phyloP scores from a whole-genome alignment of 1,140 invertebrate species.

The Adoxophyes honmai region DNA sequence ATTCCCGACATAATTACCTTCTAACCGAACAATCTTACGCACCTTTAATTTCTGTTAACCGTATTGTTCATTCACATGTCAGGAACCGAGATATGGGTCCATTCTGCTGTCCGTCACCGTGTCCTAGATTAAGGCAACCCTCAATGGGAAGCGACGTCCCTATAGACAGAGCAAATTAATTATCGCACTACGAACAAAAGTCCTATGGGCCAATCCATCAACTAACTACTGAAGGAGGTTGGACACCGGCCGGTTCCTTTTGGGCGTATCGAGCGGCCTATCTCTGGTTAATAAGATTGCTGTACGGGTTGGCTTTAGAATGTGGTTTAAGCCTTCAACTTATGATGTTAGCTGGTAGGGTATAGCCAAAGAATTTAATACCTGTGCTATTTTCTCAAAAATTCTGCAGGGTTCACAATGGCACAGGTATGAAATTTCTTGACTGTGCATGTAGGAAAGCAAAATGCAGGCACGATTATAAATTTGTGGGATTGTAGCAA shows the following conservation, averaged over 20 bases:
- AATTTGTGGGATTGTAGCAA: no score
- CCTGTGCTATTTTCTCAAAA: no score
- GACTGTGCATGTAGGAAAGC: no score
- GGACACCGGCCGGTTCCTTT: conserved; percentile 36
- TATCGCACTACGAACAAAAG: conserved; percentile 54
- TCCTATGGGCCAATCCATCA: conserved; percentile 56
- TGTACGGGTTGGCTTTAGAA: no score
- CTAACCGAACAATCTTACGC: no score
- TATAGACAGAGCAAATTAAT: conserved; percentile 49
- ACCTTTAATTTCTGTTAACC: conserved; percentile 1
- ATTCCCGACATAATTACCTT: no score
- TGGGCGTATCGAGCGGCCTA: not conserved
- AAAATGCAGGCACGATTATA: no score
- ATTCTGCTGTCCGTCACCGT: conserved; percentile 22
- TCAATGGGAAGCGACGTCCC: not conserved
- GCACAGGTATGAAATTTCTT: no score
- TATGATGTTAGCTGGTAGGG: no score
- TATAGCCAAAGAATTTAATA: no score
- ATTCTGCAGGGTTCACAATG: no score
- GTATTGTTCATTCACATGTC: conserved; percentile 29
- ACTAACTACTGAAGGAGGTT: conserved; percentile 40
- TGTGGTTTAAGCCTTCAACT: no score
- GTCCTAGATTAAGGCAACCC: conserved; percentile 27
- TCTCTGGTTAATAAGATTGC: not conserved
- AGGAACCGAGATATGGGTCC: conserved; percentile 27